A percentile compares a stretch with the other conserved stretches of the same genome.
Conservation (phyloP, 2,888 invertebrate genomes). For the Caenorhabditis sp. region DNA sequence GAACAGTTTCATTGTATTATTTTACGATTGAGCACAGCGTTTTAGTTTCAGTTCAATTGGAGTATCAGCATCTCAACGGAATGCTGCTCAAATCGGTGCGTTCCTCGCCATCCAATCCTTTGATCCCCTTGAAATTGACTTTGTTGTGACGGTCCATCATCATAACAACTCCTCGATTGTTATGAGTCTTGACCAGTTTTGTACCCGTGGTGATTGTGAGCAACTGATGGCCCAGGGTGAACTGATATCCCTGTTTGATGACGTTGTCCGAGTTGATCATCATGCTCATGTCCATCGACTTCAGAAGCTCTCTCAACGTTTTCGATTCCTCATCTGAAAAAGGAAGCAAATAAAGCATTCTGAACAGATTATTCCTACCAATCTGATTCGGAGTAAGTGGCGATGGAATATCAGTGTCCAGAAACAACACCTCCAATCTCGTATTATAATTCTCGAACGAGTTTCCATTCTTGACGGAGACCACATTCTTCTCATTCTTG, state of each 20-base stretch:
- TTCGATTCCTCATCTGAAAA: constrained; percentile 57
- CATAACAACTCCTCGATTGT: constrained; percentile 62
- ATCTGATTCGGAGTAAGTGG: constrained; percentile 46
- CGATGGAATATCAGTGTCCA: constrained; percentile 21
- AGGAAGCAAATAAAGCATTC: too few relatives aligned
- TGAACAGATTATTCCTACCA: too few relatives aligned
- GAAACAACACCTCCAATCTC: constrained; percentile 40
- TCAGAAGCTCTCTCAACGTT: constrained; percentile 35
- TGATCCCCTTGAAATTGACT: constrained; percentile 48
- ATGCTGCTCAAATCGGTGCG: constrained; percentile 6
- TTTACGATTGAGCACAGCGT: not conserved
- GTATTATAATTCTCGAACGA: constrained; percentile 35
- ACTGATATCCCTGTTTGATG: constrained; percentile 49
- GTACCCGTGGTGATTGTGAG: constrained; percentile 57
- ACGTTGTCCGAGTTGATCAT: constrained; percentile 60
- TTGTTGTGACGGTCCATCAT: constrained; percentile 57
- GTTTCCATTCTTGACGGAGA: constrained; percentile 44
- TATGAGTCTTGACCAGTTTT: constrained; percentile 22
- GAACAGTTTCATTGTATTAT: not conserved
- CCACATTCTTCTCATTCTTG: constrained; percentile 52
- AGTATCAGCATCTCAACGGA: constrained; percentile 39
- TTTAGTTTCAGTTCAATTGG: not conserved
- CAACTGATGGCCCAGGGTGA: constrained; percentile 31
- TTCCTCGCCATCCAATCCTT: constrained; percentile 35
- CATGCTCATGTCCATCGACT: constrained; percentile 59